phyloP scores from a whole-genome alignment of 2,888 invertebrate genomes.

The Phlogophora meticulosa region DNA sequence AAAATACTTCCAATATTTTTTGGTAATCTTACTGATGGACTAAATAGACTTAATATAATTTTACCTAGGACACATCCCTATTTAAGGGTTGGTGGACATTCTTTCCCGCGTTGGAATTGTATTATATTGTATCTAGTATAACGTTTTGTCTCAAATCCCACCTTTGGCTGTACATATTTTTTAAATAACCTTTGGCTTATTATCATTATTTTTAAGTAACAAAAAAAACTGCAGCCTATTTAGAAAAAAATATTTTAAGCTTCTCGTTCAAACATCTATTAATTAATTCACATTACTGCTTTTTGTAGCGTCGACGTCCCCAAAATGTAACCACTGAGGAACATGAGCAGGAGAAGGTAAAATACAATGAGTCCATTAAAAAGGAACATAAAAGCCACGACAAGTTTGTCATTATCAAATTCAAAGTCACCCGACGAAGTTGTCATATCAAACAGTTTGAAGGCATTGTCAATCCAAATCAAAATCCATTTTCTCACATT shows the following conservation, averaged over 20 bases:
- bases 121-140: no score
- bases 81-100: no score
- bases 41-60: no score
- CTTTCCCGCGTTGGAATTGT: no score
- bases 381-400: conserved; percentile 3
- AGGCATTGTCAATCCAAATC: conserved; percentile 5
- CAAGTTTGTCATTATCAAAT: conserved; percentile 3
- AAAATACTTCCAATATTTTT: no score
- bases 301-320: conserved; percentile 30
- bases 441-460: background rate
- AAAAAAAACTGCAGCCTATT: background rate
- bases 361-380: conserved; percentile 27
- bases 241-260: background rate
- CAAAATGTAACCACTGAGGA: conserved; percentile 40
- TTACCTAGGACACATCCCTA: no score
- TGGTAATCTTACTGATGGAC: no score
- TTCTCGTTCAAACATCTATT: conserved; percentile 5
- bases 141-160: no score
- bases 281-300: conserved; percentile 35
- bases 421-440: background rate
- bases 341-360: conserved; percentile 39
- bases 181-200: conserved; percentile 1
- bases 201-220: background rate
- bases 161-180: background rate
- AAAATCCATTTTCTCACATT: no score